Percentiles rank a stretch among this genome's conserved stretches.
phyloP scores from a whole-genome alignment of 1,140 invertebrate genomes.

The Nylanderia fulva region DNA sequence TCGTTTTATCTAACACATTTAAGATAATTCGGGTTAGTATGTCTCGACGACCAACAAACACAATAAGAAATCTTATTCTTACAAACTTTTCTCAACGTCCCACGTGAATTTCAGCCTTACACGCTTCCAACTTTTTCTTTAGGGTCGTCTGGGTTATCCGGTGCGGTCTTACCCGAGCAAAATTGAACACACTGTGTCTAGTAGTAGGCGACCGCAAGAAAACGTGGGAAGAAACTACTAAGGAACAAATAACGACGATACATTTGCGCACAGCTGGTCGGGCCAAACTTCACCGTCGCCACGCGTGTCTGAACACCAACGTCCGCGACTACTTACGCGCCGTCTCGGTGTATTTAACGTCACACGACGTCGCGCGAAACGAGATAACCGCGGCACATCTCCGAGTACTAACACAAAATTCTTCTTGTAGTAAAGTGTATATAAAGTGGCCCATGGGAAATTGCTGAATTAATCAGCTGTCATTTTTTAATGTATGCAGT shows the following conservation, averaged over 20 bases:
- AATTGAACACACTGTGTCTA: conserved; percentile 64
- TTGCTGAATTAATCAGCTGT: too few species aligned
- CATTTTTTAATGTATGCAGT: too few species aligned
- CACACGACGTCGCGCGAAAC: conserved; percentile 6
- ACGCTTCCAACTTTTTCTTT: conserved; percentile 58
- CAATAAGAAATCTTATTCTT: not conserved
- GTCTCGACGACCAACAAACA: not conserved
- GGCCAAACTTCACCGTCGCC: conserved; percentile 72
- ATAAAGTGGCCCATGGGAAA: too few species aligned
- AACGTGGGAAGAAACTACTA: conserved; percentile 56
- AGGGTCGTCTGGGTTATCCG: conserved; percentile 59
- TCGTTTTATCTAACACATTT: not conserved
- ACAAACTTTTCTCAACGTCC: conserved; percentile 31
- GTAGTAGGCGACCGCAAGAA: conserved; percentile 29
- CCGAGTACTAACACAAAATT: not conserved
- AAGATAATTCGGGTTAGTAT: not conserved
- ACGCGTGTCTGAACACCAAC: conserved; percentile 12
- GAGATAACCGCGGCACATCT: not conserved
- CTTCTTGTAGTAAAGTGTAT: not conserved
- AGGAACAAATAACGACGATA: conserved; percentile 80
- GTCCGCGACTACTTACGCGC: conserved; percentile 27
- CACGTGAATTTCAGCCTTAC: conserved; percentile 35
- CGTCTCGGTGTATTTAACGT: conserved; percentile 23
- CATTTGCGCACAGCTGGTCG: conserved; percentile 78
- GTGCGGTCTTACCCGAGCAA: conserved; percentile 47